Evolutionary conservation across 2,888 invertebrate genomes (phyloP).

Genomic region (Agriopis marginaria): DNA sequence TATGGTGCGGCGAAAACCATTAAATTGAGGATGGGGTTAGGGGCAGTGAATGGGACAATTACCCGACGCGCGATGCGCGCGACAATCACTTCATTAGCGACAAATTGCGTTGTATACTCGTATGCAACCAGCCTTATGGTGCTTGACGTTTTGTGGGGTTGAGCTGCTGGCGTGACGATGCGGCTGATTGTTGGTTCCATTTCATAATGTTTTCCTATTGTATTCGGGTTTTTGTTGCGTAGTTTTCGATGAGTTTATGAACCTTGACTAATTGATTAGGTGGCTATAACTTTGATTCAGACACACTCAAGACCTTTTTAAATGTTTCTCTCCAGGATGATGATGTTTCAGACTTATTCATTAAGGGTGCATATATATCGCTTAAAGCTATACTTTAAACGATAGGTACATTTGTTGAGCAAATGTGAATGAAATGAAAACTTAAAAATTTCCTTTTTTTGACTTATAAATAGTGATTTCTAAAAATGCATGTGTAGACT

Average conservation of each 20-base stretch:
- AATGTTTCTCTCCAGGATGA: no score
- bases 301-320: neutral
- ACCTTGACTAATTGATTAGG: constrained; percentile 5
- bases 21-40: constrained; percentile 68
- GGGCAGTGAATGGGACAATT: constrained; percentile 71
- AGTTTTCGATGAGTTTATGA: constrained; percentile 7
- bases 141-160: constrained; percentile 17
- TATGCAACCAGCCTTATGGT: constrained; percentile 37
- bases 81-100: constrained; percentile 74
- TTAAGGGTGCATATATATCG: no score
- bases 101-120: constrained; percentile 38
- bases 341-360: no score
- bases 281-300: neutral
- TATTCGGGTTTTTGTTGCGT: constrained; percentile 8
- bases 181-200: constrained; percentile 28
- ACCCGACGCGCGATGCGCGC: constrained; percentile 54
- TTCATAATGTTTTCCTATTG: constrained; percentile 1
- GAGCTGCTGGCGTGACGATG: neutral
- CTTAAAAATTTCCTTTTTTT: no score
- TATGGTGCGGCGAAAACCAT: constrained; percentile 61
- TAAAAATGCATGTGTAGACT: no score
- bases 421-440: no score
- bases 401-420: no score
- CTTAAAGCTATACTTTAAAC: no score
- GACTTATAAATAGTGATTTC: no score